Conservation (phyloP, 2,113 vertebrate species). For the Peromyscus maniculatus region DNA sequence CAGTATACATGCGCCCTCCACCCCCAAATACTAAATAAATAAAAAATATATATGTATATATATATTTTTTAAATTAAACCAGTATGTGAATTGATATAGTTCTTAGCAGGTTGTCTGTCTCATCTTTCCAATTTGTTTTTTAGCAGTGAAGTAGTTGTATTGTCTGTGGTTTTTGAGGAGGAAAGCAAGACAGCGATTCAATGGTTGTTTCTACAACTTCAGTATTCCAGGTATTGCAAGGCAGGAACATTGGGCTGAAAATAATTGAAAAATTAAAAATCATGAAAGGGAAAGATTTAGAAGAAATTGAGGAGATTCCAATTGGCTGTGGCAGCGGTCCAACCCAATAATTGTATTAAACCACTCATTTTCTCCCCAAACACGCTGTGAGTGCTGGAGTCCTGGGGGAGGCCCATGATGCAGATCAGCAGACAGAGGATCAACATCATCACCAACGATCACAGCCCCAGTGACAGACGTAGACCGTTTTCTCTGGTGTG, state of each 20-base stretch:
- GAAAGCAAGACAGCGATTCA: slow-evolving; percentile 46
- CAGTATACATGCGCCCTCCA: neutral
- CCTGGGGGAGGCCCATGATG: neutral
- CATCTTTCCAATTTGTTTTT: slow-evolving; percentile 22
- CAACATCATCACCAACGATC: neutral
- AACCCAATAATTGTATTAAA: neutral
- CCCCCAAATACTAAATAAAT: neutral
- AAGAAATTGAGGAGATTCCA: neutral
- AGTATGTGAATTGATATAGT: neutral
- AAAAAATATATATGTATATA: too few relatives aligned
- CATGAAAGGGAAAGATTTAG: neutral
- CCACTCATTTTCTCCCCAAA: slow-evolving; percentile 23
- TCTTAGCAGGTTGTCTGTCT: neutral
- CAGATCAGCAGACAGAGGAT: neutral
- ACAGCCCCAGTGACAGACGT: neutral
- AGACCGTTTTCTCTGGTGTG: neutral
- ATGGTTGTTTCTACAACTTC: neutral
- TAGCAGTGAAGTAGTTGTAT: slow-evolving; percentile 10
- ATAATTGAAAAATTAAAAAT: slow-evolving; percentile 26
- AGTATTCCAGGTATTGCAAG: slow-evolving; percentile 10
- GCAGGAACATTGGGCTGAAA: slow-evolving; percentile 55
- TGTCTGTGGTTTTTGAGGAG: neutral
- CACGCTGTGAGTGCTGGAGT: neutral
- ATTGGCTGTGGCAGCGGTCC: neutral
- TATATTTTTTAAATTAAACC: neutral